Percentiles rank a stretch among this genome's conserved stretches.
phyloP scores from a whole-genome alignment of 2,888 invertebrate genomes.

The Eilema sororculum region DNA sequence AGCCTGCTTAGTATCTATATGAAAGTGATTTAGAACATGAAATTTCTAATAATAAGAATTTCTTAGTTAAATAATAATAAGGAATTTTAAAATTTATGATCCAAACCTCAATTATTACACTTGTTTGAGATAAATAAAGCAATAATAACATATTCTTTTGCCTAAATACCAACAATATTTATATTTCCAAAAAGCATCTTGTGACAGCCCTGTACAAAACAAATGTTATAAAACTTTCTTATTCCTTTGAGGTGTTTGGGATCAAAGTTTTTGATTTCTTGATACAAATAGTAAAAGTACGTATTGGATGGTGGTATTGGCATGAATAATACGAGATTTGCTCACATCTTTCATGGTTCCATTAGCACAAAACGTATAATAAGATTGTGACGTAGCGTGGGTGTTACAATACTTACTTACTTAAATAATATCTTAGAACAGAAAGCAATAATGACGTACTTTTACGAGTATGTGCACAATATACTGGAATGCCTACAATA shows the following conservation, averaged over 20 bases:
- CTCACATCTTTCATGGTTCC: not conserved
- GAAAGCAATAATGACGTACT: no score
- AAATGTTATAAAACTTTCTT: conserved; percentile 30
- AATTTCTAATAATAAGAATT: no score
- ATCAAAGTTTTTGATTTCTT: conserved; percentile 31
- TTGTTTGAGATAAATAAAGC: no score
- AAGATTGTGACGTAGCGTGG: not conserved
- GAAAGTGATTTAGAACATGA: no score
- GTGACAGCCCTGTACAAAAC: conserved; percentile 23
- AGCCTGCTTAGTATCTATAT: no score
- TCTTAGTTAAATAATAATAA: no score
- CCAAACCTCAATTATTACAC: no score
- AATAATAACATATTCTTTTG: no score
- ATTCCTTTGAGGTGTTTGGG: conserved; percentile 27
- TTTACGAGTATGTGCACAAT: no score
- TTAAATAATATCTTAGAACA: not conserved
- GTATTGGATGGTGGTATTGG: conserved; percentile 10
- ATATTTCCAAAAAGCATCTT: not conserved
- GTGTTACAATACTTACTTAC: not conserved
- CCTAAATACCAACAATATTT: not conserved
- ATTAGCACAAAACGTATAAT: conserved; percentile 15
- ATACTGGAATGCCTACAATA: no score
- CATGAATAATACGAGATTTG: conserved; percentile 11
- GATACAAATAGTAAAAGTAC: conserved; percentile 16
- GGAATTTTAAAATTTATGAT: no score